Evolutionary conservation across 2,113 vertebrate species (phyloP).

Genomic region (Salvelinus sp.): DNA sequence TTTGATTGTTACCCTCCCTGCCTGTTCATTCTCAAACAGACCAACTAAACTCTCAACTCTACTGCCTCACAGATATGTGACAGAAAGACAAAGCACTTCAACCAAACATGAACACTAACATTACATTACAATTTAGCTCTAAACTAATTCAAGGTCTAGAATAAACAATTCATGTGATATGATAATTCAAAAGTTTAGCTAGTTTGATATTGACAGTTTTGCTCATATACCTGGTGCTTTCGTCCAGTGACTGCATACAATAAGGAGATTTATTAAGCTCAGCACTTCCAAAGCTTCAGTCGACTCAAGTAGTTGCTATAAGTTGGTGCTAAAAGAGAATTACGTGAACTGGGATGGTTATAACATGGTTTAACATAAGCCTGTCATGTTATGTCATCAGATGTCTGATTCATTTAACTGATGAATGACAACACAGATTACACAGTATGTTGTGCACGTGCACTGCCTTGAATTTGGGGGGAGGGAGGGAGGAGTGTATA

Average conservation of each 20-base stretch:
- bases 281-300: neutral
- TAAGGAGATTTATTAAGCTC: neutral
- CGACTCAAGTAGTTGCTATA: constrained; percentile 15
- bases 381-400: constrained; percentile 14
- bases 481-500: neutral
- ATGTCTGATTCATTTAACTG: neutral
- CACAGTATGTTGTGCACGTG: no score
- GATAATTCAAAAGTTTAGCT: no score
- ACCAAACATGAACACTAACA: constrained; percentile 8
- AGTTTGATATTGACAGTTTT: no score
- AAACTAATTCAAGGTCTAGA: no score
- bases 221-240: neutral
- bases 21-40: constrained; percentile 42
- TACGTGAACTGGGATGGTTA: constrained; percentile 17
- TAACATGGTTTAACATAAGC: constrained; percentile 51
- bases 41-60: constrained; percentile 1
- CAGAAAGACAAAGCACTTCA: neutral
- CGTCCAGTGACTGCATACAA: neutral
- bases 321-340: constrained; percentile 28
- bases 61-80: no score
- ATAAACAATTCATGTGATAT: no score
- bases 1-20: constrained; percentile 37
- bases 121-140: no score
- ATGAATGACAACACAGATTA: neutral
- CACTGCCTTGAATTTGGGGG: neutral